Evolutionary conservation across 2,888 invertebrate genomes (phyloP).

Genomic region (Deladenus siricidicola): DNA sequence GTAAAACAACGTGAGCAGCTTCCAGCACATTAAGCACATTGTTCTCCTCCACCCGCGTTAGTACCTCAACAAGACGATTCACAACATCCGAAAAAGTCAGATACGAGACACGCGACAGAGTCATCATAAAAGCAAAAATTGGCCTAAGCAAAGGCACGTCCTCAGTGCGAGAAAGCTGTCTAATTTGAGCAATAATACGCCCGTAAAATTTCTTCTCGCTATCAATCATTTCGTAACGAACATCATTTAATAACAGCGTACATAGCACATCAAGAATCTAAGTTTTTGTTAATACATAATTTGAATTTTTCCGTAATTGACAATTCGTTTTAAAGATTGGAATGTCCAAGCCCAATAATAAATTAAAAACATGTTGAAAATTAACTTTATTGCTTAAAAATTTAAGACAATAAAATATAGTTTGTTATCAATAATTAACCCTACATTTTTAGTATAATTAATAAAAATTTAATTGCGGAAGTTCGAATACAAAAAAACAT

Average conservation of each 20-base stretch:
- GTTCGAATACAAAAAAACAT: too few relatives aligned
- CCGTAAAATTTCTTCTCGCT: conserved; percentile 9
- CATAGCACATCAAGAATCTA: conserved; percentile 30
- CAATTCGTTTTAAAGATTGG: too few relatives aligned
- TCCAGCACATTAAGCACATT: conserved; percentile 17
- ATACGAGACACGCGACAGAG: conserved; percentile 16
- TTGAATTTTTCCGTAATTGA: too few relatives aligned
- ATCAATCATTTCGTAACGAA: conserved; percentile 25
- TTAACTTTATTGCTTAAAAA: too few relatives aligned
- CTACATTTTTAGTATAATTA: too few relatives aligned
- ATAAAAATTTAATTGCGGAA: too few relatives aligned
- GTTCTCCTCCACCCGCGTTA: conserved; percentile 13
- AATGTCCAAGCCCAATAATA: too few relatives aligned
- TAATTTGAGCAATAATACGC: conserved; percentile 10
- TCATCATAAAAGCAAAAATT: conserved; percentile 25
- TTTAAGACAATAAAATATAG: too few relatives aligned
- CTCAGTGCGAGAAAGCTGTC: conserved; percentile 10
- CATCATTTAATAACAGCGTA: conserved; percentile 28
- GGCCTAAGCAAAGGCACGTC: conserved; percentile 15
- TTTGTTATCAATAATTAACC: too few relatives aligned
- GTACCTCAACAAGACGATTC: conserved; percentile 1
- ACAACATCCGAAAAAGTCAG: conserved; percentile 17
- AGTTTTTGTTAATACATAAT: too few relatives aligned
- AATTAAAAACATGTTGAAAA: too few relatives aligned
- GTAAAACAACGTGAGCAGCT: conserved; percentile 22